These are phyloP conservation scores for Spodoptera litura DNA, from an alignment of 1,140 invertebrate genomes.

Conservation along the genomic window DNA sequence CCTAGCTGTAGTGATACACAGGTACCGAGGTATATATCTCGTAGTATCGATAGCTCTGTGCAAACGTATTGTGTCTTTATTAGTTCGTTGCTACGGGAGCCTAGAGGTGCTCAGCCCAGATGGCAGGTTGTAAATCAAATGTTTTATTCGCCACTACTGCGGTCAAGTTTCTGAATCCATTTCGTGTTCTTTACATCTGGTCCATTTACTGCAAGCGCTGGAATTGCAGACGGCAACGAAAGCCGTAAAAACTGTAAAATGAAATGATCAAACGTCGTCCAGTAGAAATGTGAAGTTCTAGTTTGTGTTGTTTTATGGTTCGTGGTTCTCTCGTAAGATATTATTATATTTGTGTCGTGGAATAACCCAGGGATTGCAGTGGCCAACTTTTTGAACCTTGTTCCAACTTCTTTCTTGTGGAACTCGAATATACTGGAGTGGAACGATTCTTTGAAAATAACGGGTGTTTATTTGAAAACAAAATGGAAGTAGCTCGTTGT, in stretches of 20 bases:
- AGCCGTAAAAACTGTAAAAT: constrained; percentile 16
- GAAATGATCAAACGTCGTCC: not conserved
- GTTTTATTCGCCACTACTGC: too few relatives aligned
- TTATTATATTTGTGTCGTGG: constrained; percentile 20
- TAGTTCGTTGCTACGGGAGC: too few relatives aligned
- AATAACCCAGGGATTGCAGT: constrained; percentile 23
- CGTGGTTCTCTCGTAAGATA: not conserved
- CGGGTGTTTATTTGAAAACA: constrained; percentile 8
- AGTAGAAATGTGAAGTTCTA: constrained; percentile 9
- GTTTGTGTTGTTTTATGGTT: not conserved
- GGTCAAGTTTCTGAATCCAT: too few relatives aligned
- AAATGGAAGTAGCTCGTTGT: not conserved
- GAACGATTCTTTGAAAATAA: not conserved
- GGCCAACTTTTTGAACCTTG: constrained; percentile 26
- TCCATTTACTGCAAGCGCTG: not conserved
- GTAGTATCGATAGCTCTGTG: too few relatives aligned
- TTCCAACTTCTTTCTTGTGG: constrained; percentile 5
- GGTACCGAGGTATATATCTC: too few relatives aligned
- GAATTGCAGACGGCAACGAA: not conserved
- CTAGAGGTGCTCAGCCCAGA: too few relatives aligned
- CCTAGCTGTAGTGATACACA: not conserved
- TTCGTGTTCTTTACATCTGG: too few relatives aligned
- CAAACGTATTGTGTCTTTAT: too few relatives aligned
- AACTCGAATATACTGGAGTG: constrained; percentile 20
- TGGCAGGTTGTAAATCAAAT: too few relatives aligned